These are phyloP conservation scores for Rhabdomys pumilio DNA, from an alignment of 2,797 vertebrate species.

Conservation along the genomic window DNA sequence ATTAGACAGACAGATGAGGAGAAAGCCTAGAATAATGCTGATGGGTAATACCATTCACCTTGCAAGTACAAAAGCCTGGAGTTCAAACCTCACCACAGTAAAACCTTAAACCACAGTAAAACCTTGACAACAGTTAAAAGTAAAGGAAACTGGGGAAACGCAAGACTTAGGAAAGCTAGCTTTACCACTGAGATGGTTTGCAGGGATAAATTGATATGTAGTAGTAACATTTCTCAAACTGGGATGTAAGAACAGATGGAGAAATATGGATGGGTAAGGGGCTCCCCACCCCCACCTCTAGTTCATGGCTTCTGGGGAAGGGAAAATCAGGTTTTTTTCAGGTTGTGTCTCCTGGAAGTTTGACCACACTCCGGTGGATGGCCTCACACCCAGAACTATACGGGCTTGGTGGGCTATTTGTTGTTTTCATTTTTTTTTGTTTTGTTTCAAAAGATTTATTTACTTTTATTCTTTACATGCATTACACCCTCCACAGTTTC, in stretches of 20 bases:
- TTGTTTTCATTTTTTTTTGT: background rate
- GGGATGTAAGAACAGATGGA: background rate
- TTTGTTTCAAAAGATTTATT: background rate
- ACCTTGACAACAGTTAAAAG: background rate
- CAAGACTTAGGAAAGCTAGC: conserved; percentile 22
- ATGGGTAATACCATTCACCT: background rate
- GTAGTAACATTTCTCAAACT: conserved; percentile 37
- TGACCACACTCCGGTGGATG: background rate
- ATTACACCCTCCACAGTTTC: background rate
- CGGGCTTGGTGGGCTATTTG: background rate
- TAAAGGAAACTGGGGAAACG: conserved; percentile 31
- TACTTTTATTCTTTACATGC: background rate
- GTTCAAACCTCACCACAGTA: background rate
- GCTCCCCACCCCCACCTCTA: background rate
- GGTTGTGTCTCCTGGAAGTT: background rate
- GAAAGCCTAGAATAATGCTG: background rate
- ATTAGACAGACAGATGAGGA: background rate
- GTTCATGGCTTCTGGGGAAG: background rate
- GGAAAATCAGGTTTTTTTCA: background rate
- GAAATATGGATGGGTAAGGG: background rate
- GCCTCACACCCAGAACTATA: background rate
- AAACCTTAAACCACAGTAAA: background rate
- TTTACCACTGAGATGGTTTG: background rate
- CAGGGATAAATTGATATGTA: background rate
- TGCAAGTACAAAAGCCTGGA: background rate